Evolutionary conservation across 1,140 invertebrate genomes (phyloP).

Genomic region (Drosophila quadrilineata): DNA sequence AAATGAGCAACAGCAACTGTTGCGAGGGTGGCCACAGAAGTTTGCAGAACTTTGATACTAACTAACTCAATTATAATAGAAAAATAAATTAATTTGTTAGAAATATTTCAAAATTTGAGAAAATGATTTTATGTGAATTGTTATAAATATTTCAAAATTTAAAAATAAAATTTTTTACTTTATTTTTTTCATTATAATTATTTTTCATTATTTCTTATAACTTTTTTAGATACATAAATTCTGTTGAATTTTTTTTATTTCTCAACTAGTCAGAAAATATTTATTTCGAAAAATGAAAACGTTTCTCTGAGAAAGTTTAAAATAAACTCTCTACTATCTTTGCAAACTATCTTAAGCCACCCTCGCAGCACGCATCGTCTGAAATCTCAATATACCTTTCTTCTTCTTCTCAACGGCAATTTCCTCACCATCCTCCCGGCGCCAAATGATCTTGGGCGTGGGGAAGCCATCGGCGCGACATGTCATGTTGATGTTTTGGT

Average conservation of each 20-base stretch:
- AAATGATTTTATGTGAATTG: too few relatives aligned
- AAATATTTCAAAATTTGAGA: not conserved
- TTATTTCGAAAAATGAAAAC: too few relatives aligned
- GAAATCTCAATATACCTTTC: constrained; percentile 85
- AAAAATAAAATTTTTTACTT: not conserved
- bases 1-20: not conserved
- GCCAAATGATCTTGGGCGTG: constrained; percentile 93
- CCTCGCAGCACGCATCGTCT: constrained; percentile 34
- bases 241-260: too few relatives aligned
- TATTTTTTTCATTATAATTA: not conserved
- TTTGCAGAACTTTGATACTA: not conserved
- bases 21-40: constrained; percentile 9
- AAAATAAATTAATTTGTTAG: too few relatives aligned
- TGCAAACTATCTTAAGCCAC: too few relatives aligned
- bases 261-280: too few relatives aligned
- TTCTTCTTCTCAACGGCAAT: constrained; percentile 90
- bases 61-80: not conserved
- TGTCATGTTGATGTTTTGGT: constrained; percentile 93
- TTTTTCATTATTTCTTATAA: too few relatives aligned
- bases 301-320: too few relatives aligned
- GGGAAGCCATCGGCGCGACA: constrained; percentile 95
- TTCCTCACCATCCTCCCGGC: constrained; percentile 92
- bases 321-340: too few relatives aligned
- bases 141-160: too few relatives aligned
- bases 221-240: too few relatives aligned